Base-by-base conservation (phyloP, 2,888 invertebrate genomes). In the Ecdyonurus torrentis region DNA sequence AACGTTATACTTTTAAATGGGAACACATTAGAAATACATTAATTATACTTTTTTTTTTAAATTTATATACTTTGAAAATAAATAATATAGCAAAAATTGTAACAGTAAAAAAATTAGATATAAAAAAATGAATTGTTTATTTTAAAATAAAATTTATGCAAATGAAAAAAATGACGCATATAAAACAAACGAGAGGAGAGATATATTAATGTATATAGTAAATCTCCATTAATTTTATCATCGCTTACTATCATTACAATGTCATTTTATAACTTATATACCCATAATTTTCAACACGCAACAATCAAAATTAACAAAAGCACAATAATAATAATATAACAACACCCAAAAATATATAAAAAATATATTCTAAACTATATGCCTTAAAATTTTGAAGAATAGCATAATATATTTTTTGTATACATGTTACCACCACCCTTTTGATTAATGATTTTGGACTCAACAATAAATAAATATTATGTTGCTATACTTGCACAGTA, bases 381-480 rank as follows among this genome's bases (percentile, higher is more conserved):
- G 37, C 37, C 37, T 37, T n/a, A n/a, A n/a, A n/a, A 37, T 37
- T 37, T 37, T 37, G 37, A 37, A 37, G 20, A 55, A 22, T 55
- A 22, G 55, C 22, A 22, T 7, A 5, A 7, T 55, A 18, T 55
- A 7, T 55, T n/a, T n/a, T n/a, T n/a, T n/a, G n/a, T n/a, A n/a
- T n/a, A n/a, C n/a, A n/a, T n/a, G 15, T 37, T 37, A 10, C 37
- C 15, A 10, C 22, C 19, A 22, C 55, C 55, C 22, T 7, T 20
- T 7, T 55, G 55, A 55, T 55, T 55, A 55, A 55, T 55, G 55
- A 55, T n/a, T n/a, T 7, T 55, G 19, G 10, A 20, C 55, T 20
- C 55, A n/a, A 55, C 55, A 22, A 55, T 55, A 55, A 55, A 55
- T 55, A 55, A 55, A 55, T 55, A 55, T 55, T 55, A 22, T 22